These are phyloP conservation scores for Heliconius sara DNA, from an alignment of 2,888 invertebrate genomes.

Conservation along the genomic window DNA sequence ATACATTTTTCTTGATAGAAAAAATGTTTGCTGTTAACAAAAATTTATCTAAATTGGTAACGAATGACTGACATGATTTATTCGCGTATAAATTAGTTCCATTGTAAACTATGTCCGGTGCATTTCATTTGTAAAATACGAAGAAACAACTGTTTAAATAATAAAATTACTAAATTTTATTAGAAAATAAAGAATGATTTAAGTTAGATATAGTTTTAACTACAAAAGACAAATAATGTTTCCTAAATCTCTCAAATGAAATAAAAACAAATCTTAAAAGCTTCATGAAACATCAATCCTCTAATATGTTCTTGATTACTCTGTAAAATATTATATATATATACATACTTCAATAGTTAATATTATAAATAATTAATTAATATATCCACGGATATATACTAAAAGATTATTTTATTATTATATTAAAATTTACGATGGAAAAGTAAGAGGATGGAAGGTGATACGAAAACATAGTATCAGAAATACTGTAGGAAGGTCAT, in stretches of 20 bases:
- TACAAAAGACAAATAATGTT: background rate
- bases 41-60: conserved; percentile 37
- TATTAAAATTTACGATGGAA: too few relatives aligned
- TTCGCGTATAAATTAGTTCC: conserved; percentile 5
- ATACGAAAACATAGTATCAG: too few relatives aligned
- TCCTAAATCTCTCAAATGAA: too few relatives aligned
- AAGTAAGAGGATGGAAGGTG: too few relatives aligned
- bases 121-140: background rate
- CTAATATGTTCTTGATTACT: too few relatives aligned
- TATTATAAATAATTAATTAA: background rate
- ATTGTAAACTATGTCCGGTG: background rate
- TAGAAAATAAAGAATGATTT: background rate
- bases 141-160: background rate
- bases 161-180: background rate
- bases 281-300: too few relatives aligned
- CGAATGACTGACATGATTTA: conserved; percentile 30
- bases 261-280: too few relatives aligned
- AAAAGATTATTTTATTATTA: too few relatives aligned
- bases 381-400: background rate
- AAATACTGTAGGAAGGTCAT: too few relatives aligned
- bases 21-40: conserved; percentile 14
- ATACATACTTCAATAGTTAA: background rate
- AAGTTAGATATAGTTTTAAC: background rate
- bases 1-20: conserved; percentile 2
- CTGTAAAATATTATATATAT: background rate